Base-by-base conservation (phyloP, 2,797 vertebrate genomes). In the Lycodopsis pacificus region DNA sequence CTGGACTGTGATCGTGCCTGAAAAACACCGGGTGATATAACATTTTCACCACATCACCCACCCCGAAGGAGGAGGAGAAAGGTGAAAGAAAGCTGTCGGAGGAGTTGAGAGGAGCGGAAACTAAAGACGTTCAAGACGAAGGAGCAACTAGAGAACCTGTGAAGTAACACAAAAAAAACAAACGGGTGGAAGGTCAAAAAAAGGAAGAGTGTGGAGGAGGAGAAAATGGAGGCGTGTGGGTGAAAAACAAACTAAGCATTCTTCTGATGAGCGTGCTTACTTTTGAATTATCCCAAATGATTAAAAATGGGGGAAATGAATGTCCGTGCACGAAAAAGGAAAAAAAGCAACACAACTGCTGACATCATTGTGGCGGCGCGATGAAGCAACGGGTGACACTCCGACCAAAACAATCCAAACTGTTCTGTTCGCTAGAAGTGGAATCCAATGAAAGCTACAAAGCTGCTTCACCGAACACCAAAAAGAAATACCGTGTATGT, bases 21-120 rank as follows among this genome's bases (percentile, higher is more conserved):
- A 49, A 42, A 14, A 15, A 11, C 12, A 11, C 0, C 14, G 19
- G 48, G 19, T 49, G 48, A 49, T 49, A 10, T n/a, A n/a, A 49
- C 20, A 20, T 19, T 48, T 20, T 48, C 20, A 48, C 19, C 19
- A 8, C 10, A 49, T 49, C 19, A n/a, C 48, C 19, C 19, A 20
- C 48, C 42, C 19, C 46, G 20, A 9, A 65, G 25, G 65, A 66
- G 32, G 69, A 64, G 7, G 66, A 53, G 17, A 65, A 25, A 64
- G 10, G 66, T 42, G n/a, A 61, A 30, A 36, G 71, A 72, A 63
- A 34, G 30, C 22, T 53, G 69, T 22, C 72, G 15, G 20, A 48
- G n/a, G 32, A 69, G 70, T 32, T 15, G 27, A 70, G 72, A 64
- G 10, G 79, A 77, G 70, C 51, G 68, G 38, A 72, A 71, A 73